These are phyloP conservation scores for Thecophora atra DNA, from an alignment of 2,888 invertebrate genomes.

Conservation along the genomic window DNA sequence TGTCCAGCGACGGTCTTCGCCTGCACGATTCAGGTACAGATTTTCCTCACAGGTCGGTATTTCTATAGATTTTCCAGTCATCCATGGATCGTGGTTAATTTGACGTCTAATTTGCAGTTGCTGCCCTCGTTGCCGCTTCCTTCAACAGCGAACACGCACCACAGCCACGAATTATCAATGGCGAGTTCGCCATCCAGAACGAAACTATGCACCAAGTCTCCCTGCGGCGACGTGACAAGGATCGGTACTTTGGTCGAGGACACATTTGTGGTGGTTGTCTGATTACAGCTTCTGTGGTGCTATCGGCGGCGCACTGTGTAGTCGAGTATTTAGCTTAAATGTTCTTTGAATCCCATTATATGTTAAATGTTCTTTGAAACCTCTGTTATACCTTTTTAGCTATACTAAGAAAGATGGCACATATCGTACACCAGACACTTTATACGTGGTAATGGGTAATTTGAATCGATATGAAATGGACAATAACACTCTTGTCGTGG, in stretches of 20 bases:
- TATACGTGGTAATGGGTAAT: constrained; percentile 59
- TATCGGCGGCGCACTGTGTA: constrained; percentile 52
- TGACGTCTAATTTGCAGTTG: too few relatives aligned
- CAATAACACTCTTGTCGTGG: constrained; percentile 52
- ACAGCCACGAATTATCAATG: constrained; percentile 47
- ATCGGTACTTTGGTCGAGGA: constrained; percentile 57
- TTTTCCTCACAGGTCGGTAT: too few relatives aligned
- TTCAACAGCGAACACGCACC: background rate
- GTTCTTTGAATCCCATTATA: background rate
- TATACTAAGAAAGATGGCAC: background rate
- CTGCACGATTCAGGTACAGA: too few relatives aligned
- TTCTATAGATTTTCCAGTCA: too few relatives aligned
- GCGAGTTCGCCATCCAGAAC: constrained; percentile 43
- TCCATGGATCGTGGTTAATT: too few relatives aligned
- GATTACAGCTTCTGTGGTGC: constrained; percentile 47
- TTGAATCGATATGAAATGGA: constrained; percentile 44
- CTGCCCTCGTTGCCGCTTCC: background rate
- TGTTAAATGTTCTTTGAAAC: background rate
- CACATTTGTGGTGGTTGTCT: constrained; percentile 61
- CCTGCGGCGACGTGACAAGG: constrained; percentile 48
- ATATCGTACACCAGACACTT: constrained; percentile 25
- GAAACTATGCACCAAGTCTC: constrained; percentile 59
- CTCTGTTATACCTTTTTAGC: background rate
- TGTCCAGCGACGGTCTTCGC: too few relatives aligned
- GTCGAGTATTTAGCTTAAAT: constrained; percentile 46